Evolutionary conservation across 2,113 vertebrate species (phyloP).

Genomic region (Symphodus melops): DNA sequence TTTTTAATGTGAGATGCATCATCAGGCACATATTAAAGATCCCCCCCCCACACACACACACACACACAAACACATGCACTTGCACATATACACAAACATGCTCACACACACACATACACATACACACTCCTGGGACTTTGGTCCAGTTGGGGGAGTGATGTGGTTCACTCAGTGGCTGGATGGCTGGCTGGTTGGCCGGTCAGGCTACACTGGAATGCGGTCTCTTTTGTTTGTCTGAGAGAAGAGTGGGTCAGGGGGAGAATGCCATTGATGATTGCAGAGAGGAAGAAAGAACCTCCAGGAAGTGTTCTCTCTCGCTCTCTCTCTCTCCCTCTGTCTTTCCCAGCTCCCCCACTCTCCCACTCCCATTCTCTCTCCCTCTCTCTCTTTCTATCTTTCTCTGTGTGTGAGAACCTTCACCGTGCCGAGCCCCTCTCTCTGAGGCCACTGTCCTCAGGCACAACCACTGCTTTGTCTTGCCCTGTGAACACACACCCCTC

Average conservation of each 20-base stretch:
- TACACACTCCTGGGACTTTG: slow-evolving; percentile 45
- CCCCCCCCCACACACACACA: no score
- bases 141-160: slow-evolving; percentile 77
- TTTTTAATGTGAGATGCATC: no score
- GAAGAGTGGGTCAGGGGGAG: slow-evolving; percentile 83
- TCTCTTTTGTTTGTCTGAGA: slow-evolving; percentile 83
- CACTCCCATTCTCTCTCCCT: slow-evolving; percentile 61
- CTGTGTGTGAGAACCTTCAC: slow-evolving; percentile 83
- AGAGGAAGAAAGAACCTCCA: slow-evolving; percentile 85
- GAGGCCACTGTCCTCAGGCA: slow-evolving; percentile 78
- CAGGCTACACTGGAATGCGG: slow-evolving; percentile 84
- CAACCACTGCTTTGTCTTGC: slow-evolving; percentile 86
- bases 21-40: no score
- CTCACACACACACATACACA: slow-evolving; percentile 6
- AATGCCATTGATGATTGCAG: slow-evolving; percentile 87
- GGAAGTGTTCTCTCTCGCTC: slow-evolving; percentile 81
- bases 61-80: no score
- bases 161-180: slow-evolving; percentile 47
- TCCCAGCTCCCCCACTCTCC: slow-evolving; percentile 54
- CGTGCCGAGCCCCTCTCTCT: slow-evolving; percentile 73
- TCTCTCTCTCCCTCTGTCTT: slow-evolving; percentile 46
- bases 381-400: slow-evolving; percentile 60
- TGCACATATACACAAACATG: no score
- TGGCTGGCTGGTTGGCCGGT: slow-evolving; percentile 76
- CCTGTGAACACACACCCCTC: slow-evolving; percentile 83